phyloP scores from a whole-genome alignment of 2,113 vertebrate species.

The Cebus imitator region DNA sequence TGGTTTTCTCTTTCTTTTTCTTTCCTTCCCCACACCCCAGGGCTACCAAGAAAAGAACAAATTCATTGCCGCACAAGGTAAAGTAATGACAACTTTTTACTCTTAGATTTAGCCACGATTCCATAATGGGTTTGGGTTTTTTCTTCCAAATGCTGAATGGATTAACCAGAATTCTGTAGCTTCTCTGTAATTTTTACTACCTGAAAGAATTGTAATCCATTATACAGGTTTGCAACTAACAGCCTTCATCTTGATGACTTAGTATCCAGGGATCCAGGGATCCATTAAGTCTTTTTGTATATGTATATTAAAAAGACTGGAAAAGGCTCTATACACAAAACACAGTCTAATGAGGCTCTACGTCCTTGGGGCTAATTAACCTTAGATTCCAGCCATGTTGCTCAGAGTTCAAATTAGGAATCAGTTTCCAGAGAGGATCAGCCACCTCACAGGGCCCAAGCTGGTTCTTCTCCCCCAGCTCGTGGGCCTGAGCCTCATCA shows the following conservation, averaged over 20 bases:
- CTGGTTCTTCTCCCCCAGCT: not conserved
- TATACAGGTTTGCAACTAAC: conserved; percentile 6
- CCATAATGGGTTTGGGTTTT: not conserved
- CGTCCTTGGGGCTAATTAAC: not conserved
- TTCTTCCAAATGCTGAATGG: conserved; percentile 31
- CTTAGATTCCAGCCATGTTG: not conserved
- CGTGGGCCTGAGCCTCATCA: not conserved
- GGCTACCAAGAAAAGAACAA: conserved; percentile 99
- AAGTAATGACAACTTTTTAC: conserved; percentile 40
- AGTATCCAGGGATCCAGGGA: not conserved
- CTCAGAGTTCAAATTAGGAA: conserved; percentile 12
- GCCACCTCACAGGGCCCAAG: not conserved
- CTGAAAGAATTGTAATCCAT: conserved; percentile 27
- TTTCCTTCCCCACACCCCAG: conserved; percentile 74
- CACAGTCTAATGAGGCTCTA: not conserved
- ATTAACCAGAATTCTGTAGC: conserved; percentile 24
- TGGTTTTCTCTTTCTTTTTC: conserved; percentile 60
- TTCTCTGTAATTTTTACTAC: conserved; percentile 30
- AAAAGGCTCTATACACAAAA: not conserved
- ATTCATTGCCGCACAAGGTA: conserved; percentile 99
- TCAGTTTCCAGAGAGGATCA: not conserved
- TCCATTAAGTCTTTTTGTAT: not conserved
- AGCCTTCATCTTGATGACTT: not conserved
- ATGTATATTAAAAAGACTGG: not conserved
- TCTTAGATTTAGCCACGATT: not conserved